Percentiles rank a stretch among this genome's conserved stretches.
Evolutionary conservation across 2,797 vertebrate species (phyloP).

Genomic region (Alexandromys oeconomus): DNA sequence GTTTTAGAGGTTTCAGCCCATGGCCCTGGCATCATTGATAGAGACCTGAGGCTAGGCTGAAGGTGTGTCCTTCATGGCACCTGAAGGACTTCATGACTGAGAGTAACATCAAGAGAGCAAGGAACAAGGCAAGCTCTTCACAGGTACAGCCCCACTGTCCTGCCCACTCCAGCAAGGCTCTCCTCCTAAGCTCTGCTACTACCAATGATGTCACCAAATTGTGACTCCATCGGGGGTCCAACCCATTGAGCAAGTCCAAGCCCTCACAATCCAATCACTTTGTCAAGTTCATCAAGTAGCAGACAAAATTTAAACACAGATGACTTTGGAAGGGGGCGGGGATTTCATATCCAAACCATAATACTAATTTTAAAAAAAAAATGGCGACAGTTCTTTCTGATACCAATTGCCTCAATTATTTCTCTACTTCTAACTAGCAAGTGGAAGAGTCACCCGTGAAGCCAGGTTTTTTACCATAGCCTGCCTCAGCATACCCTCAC

Average conservation of each 20-base stretch:
- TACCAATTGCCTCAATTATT: background rate
- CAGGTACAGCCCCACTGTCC: no score
- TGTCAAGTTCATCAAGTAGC: background rate
- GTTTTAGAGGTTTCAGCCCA: background rate
- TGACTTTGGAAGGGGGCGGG: background rate
- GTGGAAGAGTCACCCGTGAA: background rate
- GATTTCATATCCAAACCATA: background rate
- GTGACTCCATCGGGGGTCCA: background rate
- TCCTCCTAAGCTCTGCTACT: background rate
- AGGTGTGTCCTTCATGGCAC: no score
- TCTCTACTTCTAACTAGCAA: background rate
- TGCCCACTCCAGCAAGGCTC: fast-evolving
- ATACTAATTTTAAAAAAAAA: background rate
- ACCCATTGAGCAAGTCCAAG: background rate
- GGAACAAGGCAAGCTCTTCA: background rate
- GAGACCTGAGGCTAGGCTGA: background rate
- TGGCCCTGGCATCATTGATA: background rate
- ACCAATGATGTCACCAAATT: background rate
- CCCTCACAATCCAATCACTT: background rate
- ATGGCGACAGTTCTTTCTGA: background rate
- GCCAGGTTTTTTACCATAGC: background rate
- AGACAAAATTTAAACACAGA: background rate
- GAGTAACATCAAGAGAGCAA: background rate
- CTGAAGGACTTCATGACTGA: background rate
- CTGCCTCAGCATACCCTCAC: background rate